A percentile compares a stretch with the other conserved stretches of the same genome.
Evolutionary conservation across 2,113 vertebrate genomes (phyloP).

Genomic region (Upupa epops): DNA sequence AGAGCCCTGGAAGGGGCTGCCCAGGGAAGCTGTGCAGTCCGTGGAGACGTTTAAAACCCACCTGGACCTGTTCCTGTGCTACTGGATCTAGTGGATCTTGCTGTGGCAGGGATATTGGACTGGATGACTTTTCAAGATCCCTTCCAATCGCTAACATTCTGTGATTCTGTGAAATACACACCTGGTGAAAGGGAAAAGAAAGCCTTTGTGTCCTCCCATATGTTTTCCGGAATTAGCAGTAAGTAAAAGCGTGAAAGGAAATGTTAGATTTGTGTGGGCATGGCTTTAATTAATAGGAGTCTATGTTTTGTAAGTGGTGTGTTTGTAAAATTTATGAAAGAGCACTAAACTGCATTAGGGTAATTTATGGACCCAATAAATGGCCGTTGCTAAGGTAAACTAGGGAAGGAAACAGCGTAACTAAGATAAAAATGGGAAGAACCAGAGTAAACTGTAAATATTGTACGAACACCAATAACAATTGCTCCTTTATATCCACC

Average conservation of each 20-base stretch:
- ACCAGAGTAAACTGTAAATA: conserved; percentile 31
- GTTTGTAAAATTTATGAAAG: conserved; percentile 69
- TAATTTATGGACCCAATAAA: conserved; percentile 75
- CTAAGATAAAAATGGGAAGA: conserved; percentile 40
- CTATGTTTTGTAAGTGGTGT: conserved; percentile 24
- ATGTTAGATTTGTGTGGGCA: conserved; percentile 55
- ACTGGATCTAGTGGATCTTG: no score
- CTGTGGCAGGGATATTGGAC: no score
- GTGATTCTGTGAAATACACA: no score
- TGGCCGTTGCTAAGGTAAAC: conserved; percentile 51
- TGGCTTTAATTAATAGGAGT: conserved; percentile 59
- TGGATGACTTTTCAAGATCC: no score
- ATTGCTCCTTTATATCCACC: conserved; percentile 50
- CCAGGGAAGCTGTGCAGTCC: no score
- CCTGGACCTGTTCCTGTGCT: no score
- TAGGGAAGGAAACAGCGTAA: conserved; percentile 51
- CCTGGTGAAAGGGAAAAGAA: conserved; percentile 1
- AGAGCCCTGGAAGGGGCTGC: no score
- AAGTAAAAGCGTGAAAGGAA: conserved; percentile 21
- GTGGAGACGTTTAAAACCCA: no score
- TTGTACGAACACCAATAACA: conserved; percentile 29
- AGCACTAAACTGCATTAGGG: conserved; percentile 53
- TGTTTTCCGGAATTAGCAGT: conserved; percentile 5
- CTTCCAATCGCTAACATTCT: no score
- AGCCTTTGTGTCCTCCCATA: background rate